A percentile compares a stretch with the other conserved stretches of the same genome.
Conservation (phyloP, 2,797 vertebrate genomes). For the Apodemus agrarius region DNA sequence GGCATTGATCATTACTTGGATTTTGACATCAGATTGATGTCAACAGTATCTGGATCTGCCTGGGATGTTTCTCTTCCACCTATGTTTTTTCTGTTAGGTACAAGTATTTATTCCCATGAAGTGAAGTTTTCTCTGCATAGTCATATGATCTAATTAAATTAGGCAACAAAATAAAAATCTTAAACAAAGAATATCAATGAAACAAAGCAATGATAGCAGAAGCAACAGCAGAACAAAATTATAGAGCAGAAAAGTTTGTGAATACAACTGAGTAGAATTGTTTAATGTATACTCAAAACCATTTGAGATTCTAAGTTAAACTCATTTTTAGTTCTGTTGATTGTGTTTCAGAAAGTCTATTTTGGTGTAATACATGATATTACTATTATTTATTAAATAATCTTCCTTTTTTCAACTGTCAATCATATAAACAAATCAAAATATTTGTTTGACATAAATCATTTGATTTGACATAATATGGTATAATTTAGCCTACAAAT, state of each 20-base stretch:
- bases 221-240: neutral
- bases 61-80: neutral
- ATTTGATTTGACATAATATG: too few species aligned
- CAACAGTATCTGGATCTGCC: neutral
- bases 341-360: neutral
- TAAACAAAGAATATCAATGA: neutral
- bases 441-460: neutral
- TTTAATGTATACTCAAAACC: neutral
- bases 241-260: neutral
- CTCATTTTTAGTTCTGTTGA: neutral
- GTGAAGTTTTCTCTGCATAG: neutral
- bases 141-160: neutral
- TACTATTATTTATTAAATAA: slow-evolving; percentile 23
- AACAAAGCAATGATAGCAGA: neutral
- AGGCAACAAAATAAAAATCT: neutral
- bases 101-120: neutral
- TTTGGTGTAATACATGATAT: neutral
- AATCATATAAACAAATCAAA: neutral
- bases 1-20: neutral
- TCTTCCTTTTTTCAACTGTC: neutral
- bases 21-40: neutral
- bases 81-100: neutral
- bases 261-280: neutral
- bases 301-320: neutral
- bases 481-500: neutral